Percentiles rank a stretch among this genome's conserved stretches.
These are phyloP conservation scores for Lycopodina hypogea DNA, from an alignment of 37 sponge, comb jelly and placozoan species.

Conservation along the genomic window DNA sequence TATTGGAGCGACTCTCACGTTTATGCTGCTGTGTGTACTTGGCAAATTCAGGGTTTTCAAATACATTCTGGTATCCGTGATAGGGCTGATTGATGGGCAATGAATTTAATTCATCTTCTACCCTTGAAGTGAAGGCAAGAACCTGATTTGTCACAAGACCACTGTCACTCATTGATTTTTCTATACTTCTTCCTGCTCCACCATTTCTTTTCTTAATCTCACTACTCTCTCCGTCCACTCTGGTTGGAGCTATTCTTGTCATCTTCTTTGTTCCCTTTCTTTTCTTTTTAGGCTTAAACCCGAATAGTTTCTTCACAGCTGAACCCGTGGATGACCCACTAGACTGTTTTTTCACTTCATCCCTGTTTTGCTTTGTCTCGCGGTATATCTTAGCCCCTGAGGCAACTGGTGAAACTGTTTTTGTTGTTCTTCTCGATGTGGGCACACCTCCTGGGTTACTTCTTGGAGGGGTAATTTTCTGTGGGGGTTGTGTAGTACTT, in stretches of 20 bases:
- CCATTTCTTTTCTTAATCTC: no score
- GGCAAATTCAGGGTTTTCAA: slow-evolving; percentile 17
- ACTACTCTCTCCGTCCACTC: no score
- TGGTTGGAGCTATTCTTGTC: no score
- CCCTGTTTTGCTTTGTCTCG: neutral
- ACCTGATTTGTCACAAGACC: neutral
- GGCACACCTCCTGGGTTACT: no score
- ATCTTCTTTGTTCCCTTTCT: neutral
- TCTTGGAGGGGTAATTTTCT: no score
- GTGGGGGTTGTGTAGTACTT: no score
- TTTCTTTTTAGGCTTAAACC: neutral
- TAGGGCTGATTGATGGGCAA: neutral
- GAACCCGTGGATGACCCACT: neutral
- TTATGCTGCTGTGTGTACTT: neutral
- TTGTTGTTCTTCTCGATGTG: no score
- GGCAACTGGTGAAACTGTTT: no score
- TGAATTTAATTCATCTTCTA: neutral
- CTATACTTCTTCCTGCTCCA: no score
- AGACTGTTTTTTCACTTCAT: neutral
- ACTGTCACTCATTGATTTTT: no score
- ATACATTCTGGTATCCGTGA: slow-evolving; percentile 19
- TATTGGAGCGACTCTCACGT: neutral
- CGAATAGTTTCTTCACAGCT: neutral
- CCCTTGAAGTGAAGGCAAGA: neutral
- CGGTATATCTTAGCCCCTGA: neutral